A percentile compares a stretch with the other conserved stretches of the same genome.
These are phyloP conservation scores for Macrosteles quadrilineatus DNA, from an alignment of 1,140 invertebrate genomes.

Conservation along the genomic window DNA sequence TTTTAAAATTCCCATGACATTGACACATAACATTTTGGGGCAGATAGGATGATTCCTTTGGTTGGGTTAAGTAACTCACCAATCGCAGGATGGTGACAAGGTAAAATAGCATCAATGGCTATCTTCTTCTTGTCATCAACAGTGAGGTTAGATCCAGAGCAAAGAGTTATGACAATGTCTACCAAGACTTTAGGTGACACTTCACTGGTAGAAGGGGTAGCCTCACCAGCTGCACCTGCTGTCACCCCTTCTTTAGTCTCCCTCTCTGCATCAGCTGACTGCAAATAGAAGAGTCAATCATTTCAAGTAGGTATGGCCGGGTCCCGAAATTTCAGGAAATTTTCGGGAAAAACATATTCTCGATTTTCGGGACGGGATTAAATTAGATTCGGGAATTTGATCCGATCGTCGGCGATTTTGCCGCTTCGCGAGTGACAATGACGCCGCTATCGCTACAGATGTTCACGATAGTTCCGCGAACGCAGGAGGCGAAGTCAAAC, in stretches of 20 bases:
- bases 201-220: background rate
- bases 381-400: background rate
- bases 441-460: background rate
- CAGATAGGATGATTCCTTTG: no score
- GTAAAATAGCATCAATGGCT: slow-evolving; percentile 62
- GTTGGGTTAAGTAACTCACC: no score
- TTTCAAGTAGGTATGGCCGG: background rate
- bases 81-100: slow-evolving; percentile 68
- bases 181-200: slow-evolving; percentile 41
- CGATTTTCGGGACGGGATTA: no score
- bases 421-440: no score
- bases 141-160: slow-evolving; percentile 37
- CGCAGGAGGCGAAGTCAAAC: no score
- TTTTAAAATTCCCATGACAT: no score
- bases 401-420: background rate
- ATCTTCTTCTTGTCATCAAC: slow-evolving; percentile 47
- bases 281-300: background rate
- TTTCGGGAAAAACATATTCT: no score
- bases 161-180: slow-evolving; percentile 39
- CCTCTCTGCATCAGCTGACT: slow-evolving; percentile 31
- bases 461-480: background rate
- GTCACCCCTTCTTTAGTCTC: slow-evolving; percentile 29
- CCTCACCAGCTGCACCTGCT: no score
- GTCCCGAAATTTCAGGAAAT: no score
- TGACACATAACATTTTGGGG: no score